Conservation (phyloP, 2,797 vertebrate species). For the Xiphophorus birchmanni region DNA sequence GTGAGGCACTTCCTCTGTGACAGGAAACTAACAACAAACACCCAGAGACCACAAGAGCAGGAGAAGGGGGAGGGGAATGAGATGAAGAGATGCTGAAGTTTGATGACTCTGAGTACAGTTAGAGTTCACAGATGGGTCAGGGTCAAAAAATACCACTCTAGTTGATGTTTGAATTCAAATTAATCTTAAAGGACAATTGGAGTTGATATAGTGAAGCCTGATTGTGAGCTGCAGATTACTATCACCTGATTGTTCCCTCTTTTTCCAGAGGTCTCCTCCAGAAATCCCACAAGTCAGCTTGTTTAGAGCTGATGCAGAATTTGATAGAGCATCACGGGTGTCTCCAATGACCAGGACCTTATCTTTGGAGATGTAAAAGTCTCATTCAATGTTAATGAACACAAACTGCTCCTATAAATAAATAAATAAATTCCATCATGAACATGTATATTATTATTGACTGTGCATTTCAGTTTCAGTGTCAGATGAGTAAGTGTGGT, state of each 20-base stretch:
- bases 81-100: slow-evolving; percentile 62
- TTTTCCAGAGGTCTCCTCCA: neutral
- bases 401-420: neutral
- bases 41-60: slow-evolving; percentile 41
- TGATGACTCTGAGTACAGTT: slow-evolving; percentile 32
- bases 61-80: slow-evolving; percentile 35
- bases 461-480: neutral
- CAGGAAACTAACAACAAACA: slow-evolving; percentile 81
- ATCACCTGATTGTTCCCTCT: neutral
- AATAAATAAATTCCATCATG: neutral
- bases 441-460: neutral
- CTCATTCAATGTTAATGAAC: neutral
- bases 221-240: neutral
- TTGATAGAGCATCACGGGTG: neutral
- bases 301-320: neutral
- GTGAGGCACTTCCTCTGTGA: slow-evolving; percentile 84
- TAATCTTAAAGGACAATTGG: neutral
- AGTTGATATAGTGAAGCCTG: neutral
- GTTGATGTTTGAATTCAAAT: neutral
- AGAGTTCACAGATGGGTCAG: slow-evolving; percentile 45
- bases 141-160: neutral
- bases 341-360: neutral
- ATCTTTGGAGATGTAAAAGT: neutral
- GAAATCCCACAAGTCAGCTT: neutral
- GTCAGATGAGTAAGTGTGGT: neutral